Percentiles rank a stretch among this genome's conserved stretches.
These are phyloP conservation scores for Nasonia giraulti DNA, from an alignment of 1,140 invertebrate genomes.

Conservation along the genomic window DNA sequence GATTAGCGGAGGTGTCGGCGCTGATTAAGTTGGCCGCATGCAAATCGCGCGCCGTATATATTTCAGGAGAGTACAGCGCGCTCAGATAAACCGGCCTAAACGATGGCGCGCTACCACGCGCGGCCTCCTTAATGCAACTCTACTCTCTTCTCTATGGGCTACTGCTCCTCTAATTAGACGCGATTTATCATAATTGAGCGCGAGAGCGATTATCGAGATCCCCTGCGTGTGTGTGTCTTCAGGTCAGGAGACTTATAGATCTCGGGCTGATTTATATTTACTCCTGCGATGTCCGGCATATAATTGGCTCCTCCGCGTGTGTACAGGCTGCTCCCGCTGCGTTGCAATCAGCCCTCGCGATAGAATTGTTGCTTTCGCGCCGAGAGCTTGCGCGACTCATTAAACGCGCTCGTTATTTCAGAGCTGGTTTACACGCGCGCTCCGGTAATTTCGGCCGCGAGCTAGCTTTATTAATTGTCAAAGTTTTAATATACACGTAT, in stretches of 20 bases:
- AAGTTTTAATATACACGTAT: background rate
- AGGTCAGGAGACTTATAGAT: background rate
- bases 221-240: conserved; percentile 10
- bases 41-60: conserved; percentile 59
- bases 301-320: background rate
- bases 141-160: conserved; percentile 50
- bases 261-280: background rate
- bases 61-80: conserved; percentile 20
- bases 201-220: conserved; percentile 52
- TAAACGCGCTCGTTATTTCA: background rate
- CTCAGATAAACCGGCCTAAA: conserved; percentile 47
- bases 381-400: background rate
- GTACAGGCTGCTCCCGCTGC: too few species aligned
- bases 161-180: conserved; percentile 60
- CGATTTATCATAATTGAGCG: conserved; percentile 65
- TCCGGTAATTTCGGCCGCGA: background rate
- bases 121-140: background rate
- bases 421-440: too few species aligned
- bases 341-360: background rate
- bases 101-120: conserved; percentile 38
- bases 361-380: background rate
- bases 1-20: conserved; percentile 59
- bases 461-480: background rate
- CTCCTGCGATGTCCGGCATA: background rate
- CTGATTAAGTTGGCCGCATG: conserved; percentile 69